Conservation (phyloP, 2,888 invertebrate genomes). For the Phengaris arion region DNA sequence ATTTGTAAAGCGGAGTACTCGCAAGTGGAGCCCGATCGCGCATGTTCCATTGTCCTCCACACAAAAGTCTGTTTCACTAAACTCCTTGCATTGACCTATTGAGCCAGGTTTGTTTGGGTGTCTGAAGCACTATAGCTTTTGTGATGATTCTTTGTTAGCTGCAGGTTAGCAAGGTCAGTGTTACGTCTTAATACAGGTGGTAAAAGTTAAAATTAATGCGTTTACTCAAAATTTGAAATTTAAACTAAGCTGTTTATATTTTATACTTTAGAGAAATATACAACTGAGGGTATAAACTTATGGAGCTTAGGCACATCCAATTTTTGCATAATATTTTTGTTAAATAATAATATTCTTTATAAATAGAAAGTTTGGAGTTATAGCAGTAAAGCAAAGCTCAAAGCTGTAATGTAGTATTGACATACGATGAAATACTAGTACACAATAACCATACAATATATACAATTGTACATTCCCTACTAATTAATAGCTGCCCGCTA, state of each 20-base stretch:
- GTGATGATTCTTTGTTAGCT: conserved; percentile 35
- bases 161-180: conserved; percentile 37
- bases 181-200: conserved; percentile 22
- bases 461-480: conserved; percentile 63
- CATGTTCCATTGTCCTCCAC: conserved; percentile 68
- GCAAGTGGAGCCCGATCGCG: conserved; percentile 68
- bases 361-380: no score
- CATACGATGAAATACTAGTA: neutral
- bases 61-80: conserved; percentile 76
- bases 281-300: no score
- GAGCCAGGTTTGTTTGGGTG: conserved; percentile 77
- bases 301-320: no score
- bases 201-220: neutral
- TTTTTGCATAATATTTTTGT: no score
- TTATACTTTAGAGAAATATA: no score
- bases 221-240: no score
- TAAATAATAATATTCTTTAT: no score
- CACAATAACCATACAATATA: conserved; percentile 45
- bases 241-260: no score
- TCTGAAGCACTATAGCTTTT: conserved; percentile 42
- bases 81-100: conserved; percentile 78
- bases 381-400: neutral
- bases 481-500: conserved; percentile 74
- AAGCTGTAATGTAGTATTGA: neutral
- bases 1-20: conserved; percentile 52